These are phyloP conservation scores for Blennius ocellaris DNA, from an alignment of 2,113 vertebrate species.

Conservation along the genomic window DNA sequence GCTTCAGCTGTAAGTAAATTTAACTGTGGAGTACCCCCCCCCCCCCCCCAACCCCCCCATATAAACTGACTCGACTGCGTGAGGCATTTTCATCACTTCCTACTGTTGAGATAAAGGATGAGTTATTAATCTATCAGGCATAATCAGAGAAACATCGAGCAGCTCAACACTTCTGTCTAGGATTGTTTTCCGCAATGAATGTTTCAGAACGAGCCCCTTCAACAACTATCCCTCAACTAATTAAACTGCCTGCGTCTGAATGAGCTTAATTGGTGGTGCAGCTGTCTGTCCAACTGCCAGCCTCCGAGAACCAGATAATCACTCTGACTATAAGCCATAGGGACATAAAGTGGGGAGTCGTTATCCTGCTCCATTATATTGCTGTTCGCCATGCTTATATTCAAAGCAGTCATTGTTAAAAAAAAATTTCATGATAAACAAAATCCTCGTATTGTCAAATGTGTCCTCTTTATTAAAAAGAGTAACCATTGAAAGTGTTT, in stretches of 20 bases:
- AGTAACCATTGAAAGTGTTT: background rate
- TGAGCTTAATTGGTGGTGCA: constrained; percentile 60
- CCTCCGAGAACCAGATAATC: constrained; percentile 51
- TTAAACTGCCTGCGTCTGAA: constrained; percentile 54
- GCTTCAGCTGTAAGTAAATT: constrained; percentile 10
- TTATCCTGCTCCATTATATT: constrained; percentile 38
- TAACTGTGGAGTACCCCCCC: too few relatives aligned
- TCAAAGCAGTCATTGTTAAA: constrained; percentile 18
- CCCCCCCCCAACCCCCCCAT: background rate
- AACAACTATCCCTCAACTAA: constrained; percentile 59
- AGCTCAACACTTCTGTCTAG: constrained; percentile 30
- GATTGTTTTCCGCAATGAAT: constrained; percentile 46
- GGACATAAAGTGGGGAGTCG: constrained; percentile 58
- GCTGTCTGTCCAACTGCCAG: constrained; percentile 69
- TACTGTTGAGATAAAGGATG: background rate
- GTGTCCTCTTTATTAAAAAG: constrained; percentile 29
- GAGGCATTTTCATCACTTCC: too few relatives aligned
- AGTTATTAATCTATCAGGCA: background rate
- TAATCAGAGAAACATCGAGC: constrained; percentile 40
- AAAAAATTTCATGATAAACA: background rate
- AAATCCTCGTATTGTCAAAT: constrained; percentile 17
- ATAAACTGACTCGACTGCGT: background rate
- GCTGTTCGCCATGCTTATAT: constrained; percentile 7
- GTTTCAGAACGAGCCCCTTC: constrained; percentile 40
- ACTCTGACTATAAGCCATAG: constrained; percentile 55